Evolutionary conservation across 2,797 vertebrate genomes (phyloP).

Genomic region (Siniperca scherzeri): DNA sequence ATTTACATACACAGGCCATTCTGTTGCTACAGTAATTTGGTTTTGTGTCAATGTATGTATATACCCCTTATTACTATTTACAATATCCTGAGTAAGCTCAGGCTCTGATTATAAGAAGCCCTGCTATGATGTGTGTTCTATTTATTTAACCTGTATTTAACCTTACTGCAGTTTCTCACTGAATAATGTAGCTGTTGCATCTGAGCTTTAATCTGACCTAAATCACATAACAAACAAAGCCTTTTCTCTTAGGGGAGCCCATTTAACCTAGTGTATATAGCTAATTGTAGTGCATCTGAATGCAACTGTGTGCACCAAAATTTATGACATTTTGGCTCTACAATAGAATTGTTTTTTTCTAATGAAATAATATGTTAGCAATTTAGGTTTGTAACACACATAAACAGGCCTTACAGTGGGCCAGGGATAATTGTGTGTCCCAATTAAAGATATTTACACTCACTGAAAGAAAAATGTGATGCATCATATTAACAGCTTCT

Average conservation of each 20-base stretch:
- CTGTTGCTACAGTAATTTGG: constrained; percentile 12
- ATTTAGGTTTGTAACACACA: neutral
- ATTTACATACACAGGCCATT: constrained; percentile 11
- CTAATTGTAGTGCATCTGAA: neutral
- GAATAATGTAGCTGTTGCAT: constrained; percentile 17
- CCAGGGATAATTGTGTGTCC: neutral
- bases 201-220: neutral
- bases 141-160: constrained; percentile 36
- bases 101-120: constrained; percentile 13
- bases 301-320: neutral
- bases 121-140: constrained; percentile 1
- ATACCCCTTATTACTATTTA: constrained; percentile 14
- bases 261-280: neutral
- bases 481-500: neutral
- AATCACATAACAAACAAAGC: neutral
- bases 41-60: constrained; percentile 30
- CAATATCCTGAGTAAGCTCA: neutral
- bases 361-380: neutral
- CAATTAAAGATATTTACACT: neutral
- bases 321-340: too few species aligned
- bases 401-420: neutral
- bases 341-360: neutral
- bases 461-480: neutral
- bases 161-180: constrained; percentile 14
- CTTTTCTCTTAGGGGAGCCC: too few species aligned